Percentiles rank a stretch among this genome's conserved stretches.
These are phyloP conservation scores for Paramisgurnus dabryanus DNA, from an alignment of 2,113 vertebrate genomes.

Conservation along the genomic window DNA sequence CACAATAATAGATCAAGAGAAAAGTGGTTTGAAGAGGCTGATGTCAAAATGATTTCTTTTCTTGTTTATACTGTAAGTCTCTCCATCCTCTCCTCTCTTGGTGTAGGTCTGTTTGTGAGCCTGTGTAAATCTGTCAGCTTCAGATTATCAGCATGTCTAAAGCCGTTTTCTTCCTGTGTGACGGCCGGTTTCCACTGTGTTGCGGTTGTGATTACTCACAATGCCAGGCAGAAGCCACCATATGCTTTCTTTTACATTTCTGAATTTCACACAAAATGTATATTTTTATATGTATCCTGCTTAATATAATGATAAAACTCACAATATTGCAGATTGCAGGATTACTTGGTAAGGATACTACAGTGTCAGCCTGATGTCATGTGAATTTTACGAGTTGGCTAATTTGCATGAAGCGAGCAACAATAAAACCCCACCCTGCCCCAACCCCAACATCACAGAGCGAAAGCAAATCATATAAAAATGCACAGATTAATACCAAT, in stretches of 20 bases:
- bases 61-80: neutral
- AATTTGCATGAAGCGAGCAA: too few relatives aligned
- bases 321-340: too few relatives aligned
- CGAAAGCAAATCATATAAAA: too few relatives aligned
- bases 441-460: too few relatives aligned
- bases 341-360: too few relatives aligned
- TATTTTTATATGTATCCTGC: neutral
- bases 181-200: neutral
- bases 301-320: too few relatives aligned
- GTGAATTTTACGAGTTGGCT: too few relatives aligned
- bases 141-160: constrained; percentile 18
- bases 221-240: constrained; percentile 14
- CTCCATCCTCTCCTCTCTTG: too few relatives aligned
- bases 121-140: neutral
- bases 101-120: neutral
- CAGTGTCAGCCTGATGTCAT: too few relatives aligned
- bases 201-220: constrained; percentile 21
- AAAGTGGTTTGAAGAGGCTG: constrained; percentile 9
- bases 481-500: too few relatives aligned
- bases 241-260: neutral
- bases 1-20: constrained; percentile 45
- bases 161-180: constrained; percentile 16
- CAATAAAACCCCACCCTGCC: too few relatives aligned
- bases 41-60: neutral
- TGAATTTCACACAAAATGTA: neutral